Conservation (phyloP, 2,797 vertebrate species). For the Podargus strigoides region DNA sequence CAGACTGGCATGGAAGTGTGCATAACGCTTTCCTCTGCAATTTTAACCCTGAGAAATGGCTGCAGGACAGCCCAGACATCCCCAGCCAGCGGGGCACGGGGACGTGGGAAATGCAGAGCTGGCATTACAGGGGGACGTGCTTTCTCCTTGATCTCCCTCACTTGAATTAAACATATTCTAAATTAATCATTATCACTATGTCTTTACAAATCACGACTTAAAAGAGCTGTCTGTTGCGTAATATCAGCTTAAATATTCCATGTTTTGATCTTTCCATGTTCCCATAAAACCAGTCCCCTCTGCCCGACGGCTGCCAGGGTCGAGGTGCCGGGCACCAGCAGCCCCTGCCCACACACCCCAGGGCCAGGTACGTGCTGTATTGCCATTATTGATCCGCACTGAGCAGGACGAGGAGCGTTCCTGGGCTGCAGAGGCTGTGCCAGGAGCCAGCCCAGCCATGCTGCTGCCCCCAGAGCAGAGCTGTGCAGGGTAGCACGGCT, state of each 20-base stretch:
- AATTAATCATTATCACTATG: constrained; percentile 52
- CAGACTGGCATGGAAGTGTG: fast-evolving
- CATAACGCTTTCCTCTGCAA: neutral
- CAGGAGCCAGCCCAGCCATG: too few relatives aligned
- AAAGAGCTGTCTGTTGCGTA: neutral
- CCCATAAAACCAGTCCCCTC: neutral
- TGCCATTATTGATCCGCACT: too few relatives aligned
- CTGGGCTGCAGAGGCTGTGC: too few relatives aligned
- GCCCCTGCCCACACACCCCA: too few relatives aligned
- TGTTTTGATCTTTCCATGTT: neutral
- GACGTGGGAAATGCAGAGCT: neutral
- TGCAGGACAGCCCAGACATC: neutral
- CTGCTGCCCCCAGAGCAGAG: too few relatives aligned
- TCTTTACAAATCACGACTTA: constrained; percentile 31
- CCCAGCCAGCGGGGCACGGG: neutral
- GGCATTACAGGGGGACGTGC: neutral
- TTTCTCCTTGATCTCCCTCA: constrained; percentile 53
- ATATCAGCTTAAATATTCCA: neutral
- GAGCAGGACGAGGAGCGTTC: too few relatives aligned
- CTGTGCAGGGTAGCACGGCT: too few relatives aligned
- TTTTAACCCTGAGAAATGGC: neutral
- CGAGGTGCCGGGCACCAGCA: too few relatives aligned
- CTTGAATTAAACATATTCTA: constrained; percentile 59
- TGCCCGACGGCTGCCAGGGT: too few relatives aligned
- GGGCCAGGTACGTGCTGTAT: too few relatives aligned